These are phyloP conservation scores for Lasiurus borealis DNA, from an alignment of 2,113 vertebrate species.

Conservation along the genomic window DNA sequence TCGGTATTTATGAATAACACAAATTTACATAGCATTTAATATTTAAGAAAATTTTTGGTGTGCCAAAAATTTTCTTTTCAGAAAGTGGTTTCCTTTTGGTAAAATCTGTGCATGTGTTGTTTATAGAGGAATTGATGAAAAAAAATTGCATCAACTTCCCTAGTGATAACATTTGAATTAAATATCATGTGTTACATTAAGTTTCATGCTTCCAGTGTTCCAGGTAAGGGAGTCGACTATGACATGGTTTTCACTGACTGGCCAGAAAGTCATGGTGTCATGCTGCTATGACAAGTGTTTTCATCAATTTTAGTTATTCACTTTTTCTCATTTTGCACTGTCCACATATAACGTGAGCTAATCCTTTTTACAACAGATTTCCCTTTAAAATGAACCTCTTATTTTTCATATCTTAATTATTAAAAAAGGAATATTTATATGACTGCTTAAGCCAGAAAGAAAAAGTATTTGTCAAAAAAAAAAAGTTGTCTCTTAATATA, in stretches of 20 bases:
- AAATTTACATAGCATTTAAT: not conserved
- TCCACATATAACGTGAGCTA: not conserved
- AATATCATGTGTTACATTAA: not conserved
- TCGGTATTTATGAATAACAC: not conserved
- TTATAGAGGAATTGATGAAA: constrained; percentile 38
- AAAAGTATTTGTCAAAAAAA: not conserved
- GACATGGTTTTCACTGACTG: not conserved
- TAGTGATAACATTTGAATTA: not conserved
- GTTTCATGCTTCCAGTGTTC: not conserved
- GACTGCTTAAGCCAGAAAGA: not conserved
- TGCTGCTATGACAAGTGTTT: no score
- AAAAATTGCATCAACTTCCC: not conserved
- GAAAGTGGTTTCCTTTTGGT: not conserved
- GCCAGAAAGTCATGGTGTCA: not conserved
- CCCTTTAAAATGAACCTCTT: not conserved
- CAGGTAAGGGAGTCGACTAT: not conserved
- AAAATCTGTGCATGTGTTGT: not conserved
- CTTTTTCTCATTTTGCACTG: not conserved
- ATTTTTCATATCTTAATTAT: not conserved
- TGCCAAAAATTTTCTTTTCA: not conserved
- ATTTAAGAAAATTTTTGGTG: not conserved
- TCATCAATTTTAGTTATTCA: not conserved
- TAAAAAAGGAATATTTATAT: not conserved
- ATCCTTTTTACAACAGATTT: not conserved
- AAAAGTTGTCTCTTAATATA: not conserved